Evolutionary conservation across 2,797 vertebrate genomes (phyloP).

Genomic region (Xyrichtys novacula): DNA sequence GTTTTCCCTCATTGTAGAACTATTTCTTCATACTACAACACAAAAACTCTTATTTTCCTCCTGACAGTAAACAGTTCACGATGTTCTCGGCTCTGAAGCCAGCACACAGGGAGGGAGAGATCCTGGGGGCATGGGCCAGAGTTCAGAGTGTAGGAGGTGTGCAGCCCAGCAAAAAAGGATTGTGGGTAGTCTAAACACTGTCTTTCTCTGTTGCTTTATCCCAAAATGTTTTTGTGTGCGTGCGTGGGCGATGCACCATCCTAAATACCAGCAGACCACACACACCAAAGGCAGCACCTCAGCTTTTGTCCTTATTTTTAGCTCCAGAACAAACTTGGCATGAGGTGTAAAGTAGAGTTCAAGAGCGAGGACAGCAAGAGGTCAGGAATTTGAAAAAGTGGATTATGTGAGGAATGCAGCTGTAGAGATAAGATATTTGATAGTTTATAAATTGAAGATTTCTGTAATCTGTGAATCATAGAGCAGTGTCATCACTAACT

Average conservation of each 20-base stretch:
- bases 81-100: slow-evolving; percentile 41
- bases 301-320: slow-evolving; percentile 57
- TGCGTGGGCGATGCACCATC: slow-evolving; percentile 40
- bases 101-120: slow-evolving; percentile 52
- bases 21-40: slow-evolving; percentile 9
- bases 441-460: no score
- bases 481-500: no score
- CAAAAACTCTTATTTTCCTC: slow-evolving; percentile 49
- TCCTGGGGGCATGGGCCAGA: slow-evolving; percentile 49
- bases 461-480: no score
- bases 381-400: slow-evolving; percentile 17
- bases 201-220: slow-evolving; percentile 72
- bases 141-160: slow-evolving; percentile 42
- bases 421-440: not conserved
- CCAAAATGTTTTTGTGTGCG: slow-evolving; percentile 63
- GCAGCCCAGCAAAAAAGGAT: slow-evolving; percentile 44
- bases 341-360: slow-evolving; percentile 54
- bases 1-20: slow-evolving; percentile 17
- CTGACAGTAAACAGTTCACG: slow-evolving; percentile 69
- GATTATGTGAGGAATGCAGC: not conserved
- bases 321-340: slow-evolving; percentile 38
- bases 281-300: slow-evolving; percentile 65
- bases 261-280: slow-evolving; percentile 71
- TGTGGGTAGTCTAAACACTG: slow-evolving; percentile 78
- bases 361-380: slow-evolving; percentile 25